Evolutionary conservation across 1,140 invertebrate species (phyloP).

Genomic region (Megalonaias nervosa): DNA sequence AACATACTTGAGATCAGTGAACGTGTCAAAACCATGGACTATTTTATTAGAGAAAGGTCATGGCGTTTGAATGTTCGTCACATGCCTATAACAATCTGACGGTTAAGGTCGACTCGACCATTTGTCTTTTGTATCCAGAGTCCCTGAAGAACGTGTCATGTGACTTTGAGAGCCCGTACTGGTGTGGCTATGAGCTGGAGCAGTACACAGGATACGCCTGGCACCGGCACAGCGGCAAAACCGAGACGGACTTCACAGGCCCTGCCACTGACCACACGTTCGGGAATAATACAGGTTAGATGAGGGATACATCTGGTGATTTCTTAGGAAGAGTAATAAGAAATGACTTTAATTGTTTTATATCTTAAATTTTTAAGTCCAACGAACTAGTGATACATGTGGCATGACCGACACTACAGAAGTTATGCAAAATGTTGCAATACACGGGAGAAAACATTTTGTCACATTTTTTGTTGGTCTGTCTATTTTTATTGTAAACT

Average conservation of each 20-base stretch:
- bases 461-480: neutral
- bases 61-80: neutral
- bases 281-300: conserved; percentile 40
- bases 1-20: neutral
- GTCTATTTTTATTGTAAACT: neutral
- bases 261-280: conserved; percentile 49
- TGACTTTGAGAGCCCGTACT: conserved; percentile 56
- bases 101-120: neutral
- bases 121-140: conserved; percentile 26
- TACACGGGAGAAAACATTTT: neutral
- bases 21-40: neutral
- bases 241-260: conserved; percentile 49
- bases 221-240: conserved; percentile 31
- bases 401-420: too few relatives aligned
- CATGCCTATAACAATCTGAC: neutral
- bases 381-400: too few relatives aligned
- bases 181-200: conserved; percentile 55
- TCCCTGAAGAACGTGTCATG: conserved; percentile 42
- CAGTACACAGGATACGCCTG: conserved; percentile 40
- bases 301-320: too few relatives aligned
- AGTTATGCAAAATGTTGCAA: neutral
- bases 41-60: neutral
- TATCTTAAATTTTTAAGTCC: too few relatives aligned
- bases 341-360: too few relatives aligned
- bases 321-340: too few relatives aligned